Evolutionary conservation across 1,140 invertebrate species (phyloP).

Genomic region (Pseudomyrmex pallidus): DNA sequence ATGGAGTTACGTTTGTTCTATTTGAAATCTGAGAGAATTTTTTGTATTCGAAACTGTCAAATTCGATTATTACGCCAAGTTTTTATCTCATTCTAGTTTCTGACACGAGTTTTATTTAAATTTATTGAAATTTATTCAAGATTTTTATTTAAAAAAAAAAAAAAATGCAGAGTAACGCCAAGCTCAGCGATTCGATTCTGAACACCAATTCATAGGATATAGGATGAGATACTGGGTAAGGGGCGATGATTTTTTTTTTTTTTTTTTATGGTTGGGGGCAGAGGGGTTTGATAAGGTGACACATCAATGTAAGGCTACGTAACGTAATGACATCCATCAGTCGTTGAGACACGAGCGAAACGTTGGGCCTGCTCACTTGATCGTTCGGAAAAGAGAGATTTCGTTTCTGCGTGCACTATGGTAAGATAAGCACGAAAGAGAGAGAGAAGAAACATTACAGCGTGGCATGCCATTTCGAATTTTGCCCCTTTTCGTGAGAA

Average conservation of each 20-base stretch:
- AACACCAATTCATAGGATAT: background rate
- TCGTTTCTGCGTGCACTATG: constrained; percentile 48
- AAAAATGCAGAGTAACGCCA: constrained; percentile 23
- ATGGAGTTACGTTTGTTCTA: constrained; percentile 24
- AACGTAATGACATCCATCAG: constrained; percentile 83
- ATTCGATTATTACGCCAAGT: too few relatives aligned
- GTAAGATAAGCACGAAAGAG: background rate
- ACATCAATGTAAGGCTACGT: constrained; percentile 86
- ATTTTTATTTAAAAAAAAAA: background rate
- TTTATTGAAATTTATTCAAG: background rate
- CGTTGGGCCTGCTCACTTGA: constrained; percentile 77
- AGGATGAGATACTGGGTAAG: background rate
- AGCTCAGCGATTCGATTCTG: constrained; percentile 8
- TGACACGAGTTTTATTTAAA: too few relatives aligned
- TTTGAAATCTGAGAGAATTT: too few relatives aligned
- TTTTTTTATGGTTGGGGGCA: background rate
- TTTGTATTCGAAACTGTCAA: too few relatives aligned
- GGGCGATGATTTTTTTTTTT: too few relatives aligned
- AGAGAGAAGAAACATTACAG: constrained; percentile 15
- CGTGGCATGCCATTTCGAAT: constrained; percentile 55
- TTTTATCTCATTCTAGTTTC: too few relatives aligned
- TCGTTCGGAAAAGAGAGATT: constrained; percentile 13
- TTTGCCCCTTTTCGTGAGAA: constrained; percentile 3
- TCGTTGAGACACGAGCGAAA: constrained; percentile 84
- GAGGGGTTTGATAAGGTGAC: background rate